Percentiles rank a stretch among this genome's conserved stretches.
phyloP scores from a whole-genome alignment of 1,140 invertebrate genomes.

The Drosophila prosaltans region DNA sequence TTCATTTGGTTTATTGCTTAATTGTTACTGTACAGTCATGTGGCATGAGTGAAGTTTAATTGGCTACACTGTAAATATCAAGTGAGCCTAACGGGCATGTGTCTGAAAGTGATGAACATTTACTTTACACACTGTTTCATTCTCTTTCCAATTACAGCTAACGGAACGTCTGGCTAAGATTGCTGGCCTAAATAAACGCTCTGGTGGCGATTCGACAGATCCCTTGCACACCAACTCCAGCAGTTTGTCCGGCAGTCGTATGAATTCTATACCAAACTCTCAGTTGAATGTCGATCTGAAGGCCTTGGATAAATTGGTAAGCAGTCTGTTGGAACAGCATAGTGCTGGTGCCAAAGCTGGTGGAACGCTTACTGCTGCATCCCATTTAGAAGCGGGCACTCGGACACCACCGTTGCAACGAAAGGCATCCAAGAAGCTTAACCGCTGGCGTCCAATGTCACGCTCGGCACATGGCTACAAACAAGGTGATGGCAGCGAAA shows the following conservation, averaged over 20 bases:
- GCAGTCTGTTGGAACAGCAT: slow-evolving; percentile 73
- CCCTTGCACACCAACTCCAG: slow-evolving; percentile 47
- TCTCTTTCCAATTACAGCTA: slow-evolving; percentile 42
- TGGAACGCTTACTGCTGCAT: slow-evolving; percentile 6
- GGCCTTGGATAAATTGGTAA: slow-evolving; percentile 76
- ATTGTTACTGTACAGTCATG: slow-evolving; percentile 51
- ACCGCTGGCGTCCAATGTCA: slow-evolving; percentile 75
- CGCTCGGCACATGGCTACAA: slow-evolving; percentile 73
- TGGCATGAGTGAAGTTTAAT: slow-evolving; percentile 50
- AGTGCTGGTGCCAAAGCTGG: slow-evolving; percentile 24
- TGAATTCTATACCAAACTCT: slow-evolving; percentile 74
- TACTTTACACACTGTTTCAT: not conserved
- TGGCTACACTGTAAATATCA: slow-evolving; percentile 30
- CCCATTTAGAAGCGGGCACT: slow-evolving; percentile 31
- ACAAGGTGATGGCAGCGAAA: slow-evolving; percentile 32
- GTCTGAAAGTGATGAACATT: slow-evolving; percentile 1
- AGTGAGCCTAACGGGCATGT: slow-evolving; percentile 23
- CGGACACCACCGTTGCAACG: slow-evolving; percentile 60
- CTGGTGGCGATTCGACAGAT: slow-evolving; percentile 33
- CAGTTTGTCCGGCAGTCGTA: slow-evolving; percentile 68
- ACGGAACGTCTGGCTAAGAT: slow-evolving; percentile 76
- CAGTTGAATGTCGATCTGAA: slow-evolving; percentile 75
- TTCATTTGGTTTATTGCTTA: slow-evolving; percentile 62
- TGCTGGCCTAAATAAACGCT: slow-evolving; percentile 68
- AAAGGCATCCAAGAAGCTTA: slow-evolving; percentile 69